Percentiles rank a stretch among this genome's conserved stretches.
phyloP scores from a whole-genome alignment of 2,888 invertebrate species.

The Protophormia terraenovae region DNA sequence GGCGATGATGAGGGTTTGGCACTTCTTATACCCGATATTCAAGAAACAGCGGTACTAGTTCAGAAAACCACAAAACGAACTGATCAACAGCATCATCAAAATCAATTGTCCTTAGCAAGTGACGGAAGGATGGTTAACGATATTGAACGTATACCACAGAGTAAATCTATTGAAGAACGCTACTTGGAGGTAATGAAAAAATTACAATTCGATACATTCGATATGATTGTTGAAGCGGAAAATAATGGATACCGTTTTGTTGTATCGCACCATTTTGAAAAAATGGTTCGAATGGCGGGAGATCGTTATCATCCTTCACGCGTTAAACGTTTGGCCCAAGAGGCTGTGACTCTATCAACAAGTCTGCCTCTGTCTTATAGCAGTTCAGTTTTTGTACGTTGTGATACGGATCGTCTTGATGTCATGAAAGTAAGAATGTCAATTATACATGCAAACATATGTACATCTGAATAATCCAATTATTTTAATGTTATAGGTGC shows the following conservation, averaged over 20 bases:
- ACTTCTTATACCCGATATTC: slow-evolving; percentile 94
- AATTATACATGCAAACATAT: neutral
- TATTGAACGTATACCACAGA: slow-evolving; percentile 82
- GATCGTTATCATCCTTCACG: slow-evolving; percentile 93
- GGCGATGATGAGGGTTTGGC: slow-evolving; percentile 95
- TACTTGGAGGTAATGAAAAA: slow-evolving; percentile 94
- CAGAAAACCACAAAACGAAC: slow-evolving; percentile 78
- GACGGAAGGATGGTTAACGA: slow-evolving; percentile 68
- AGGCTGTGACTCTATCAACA: slow-evolving; percentile 95
- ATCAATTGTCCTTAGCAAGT: slow-evolving; percentile 62
- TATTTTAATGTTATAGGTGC: slow-evolving; percentile 83
- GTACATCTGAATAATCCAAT: no score
- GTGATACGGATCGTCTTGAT: slow-evolving; percentile 95
- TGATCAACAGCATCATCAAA: slow-evolving; percentile 75
- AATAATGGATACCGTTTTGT: slow-evolving; percentile 90
- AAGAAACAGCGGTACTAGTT: slow-evolving; percentile 82
- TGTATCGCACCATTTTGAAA: slow-evolving; percentile 94
- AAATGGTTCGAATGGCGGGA: slow-evolving; percentile 92
- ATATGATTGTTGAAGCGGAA: slow-evolving; percentile 92
- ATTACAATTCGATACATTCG: slow-evolving; percentile 95
- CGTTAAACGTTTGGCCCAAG: slow-evolving; percentile 95
- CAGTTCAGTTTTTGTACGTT: slow-evolving; percentile 96
- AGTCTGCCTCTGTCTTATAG: slow-evolving; percentile 95
- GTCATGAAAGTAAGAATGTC: slow-evolving; percentile 90
- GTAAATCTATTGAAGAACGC: slow-evolving; percentile 86